These are phyloP conservation scores for Chiridota heheva DNA, from an alignment of 35 echinoderm and acorn worm species.

Conservation along the genomic window DNA sequence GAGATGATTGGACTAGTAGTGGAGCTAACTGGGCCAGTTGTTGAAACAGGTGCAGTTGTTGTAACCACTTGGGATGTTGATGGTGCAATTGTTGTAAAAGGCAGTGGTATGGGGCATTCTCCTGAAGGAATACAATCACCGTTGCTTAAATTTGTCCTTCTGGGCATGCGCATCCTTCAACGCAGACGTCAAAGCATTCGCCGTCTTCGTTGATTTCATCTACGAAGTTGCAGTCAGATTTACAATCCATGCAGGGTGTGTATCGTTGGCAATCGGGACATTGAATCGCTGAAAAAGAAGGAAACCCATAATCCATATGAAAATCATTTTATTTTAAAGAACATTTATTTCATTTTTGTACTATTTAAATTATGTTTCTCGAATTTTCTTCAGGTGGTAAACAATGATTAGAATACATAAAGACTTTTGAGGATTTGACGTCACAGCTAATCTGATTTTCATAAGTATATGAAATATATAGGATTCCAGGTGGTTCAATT, in stretches of 20 bases:
- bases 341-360: not conserved
- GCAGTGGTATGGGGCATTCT: not conserved
- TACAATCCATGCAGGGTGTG: conserved; percentile 75
- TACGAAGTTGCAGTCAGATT: conserved; percentile 39
- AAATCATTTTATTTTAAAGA: not conserved
- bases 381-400: not conserved
- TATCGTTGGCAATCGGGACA: conserved; percentile 75
- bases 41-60: not conserved
- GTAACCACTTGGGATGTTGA: conserved; percentile 22
- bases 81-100: not conserved
- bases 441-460: too few relatives aligned
- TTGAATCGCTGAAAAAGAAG: conserved; percentile 64
- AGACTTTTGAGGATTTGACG: too few relatives aligned
- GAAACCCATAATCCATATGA: not conserved
- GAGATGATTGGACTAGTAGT: too few relatives aligned
- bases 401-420: too few relatives aligned
- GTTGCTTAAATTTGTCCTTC: conserved; percentile 36
- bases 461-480: too few relatives aligned
- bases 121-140: conserved; percentile 76
- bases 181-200: conserved; percentile 69
- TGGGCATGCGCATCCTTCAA: conserved; percentile 83
- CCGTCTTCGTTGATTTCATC: conserved; percentile 30
- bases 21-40: too few relatives aligned
- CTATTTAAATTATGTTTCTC: not conserved
- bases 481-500: too few relatives aligned